A percentile compares a stretch with the other conserved stretches of the same genome.
Conservation (phyloP, 2,888 invertebrate genomes). For the Chymomyza procnemis region DNA sequence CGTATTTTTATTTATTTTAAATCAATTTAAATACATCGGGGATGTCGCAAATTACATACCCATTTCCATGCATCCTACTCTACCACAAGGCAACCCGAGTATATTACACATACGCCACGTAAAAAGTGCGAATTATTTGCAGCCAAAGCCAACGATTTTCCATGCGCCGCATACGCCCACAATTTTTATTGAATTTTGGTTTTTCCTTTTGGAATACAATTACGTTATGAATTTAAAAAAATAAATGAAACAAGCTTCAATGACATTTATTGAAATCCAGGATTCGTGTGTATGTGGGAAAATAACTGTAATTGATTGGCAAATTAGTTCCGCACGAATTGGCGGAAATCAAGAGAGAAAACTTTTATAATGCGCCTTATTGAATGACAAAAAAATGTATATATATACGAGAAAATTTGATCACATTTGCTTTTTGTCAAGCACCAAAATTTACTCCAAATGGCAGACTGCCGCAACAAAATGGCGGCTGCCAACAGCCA, state of each 20-base stretch:
- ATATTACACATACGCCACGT: slow-evolving; percentile 22
- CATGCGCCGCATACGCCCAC: not conserved
- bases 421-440: slow-evolving; percentile 58
- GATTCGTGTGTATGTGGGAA: slow-evolving; percentile 23
- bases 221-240: slow-evolving; percentile 10
- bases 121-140: not conserved
- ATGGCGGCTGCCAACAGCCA: not conserved
- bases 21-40: not conserved
- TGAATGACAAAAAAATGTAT: slow-evolving; percentile 10
- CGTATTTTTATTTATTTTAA: no score
- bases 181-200: slow-evolving; percentile 2
- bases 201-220: not conserved
- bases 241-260: slow-evolving; percentile 14
- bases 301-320: slow-evolving; percentile 56
- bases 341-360: slow-evolving; percentile 35
- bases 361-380: slow-evolving; percentile 12
- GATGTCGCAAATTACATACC: not conserved
- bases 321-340: slow-evolving; percentile 52
- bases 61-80: not conserved
- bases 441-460: slow-evolving; percentile 24
- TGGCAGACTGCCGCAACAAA: not conserved
- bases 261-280: slow-evolving; percentile 48
- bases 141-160: slow-evolving; percentile 17
- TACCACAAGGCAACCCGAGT: not conserved
- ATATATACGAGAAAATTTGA: slow-evolving; percentile 42